Evolutionary conservation across 2,797 vertebrate genomes (phyloP), one percentile per base, ranked within the genome.

Genomic region (Hyperoplus lanceolatus): DNA sequence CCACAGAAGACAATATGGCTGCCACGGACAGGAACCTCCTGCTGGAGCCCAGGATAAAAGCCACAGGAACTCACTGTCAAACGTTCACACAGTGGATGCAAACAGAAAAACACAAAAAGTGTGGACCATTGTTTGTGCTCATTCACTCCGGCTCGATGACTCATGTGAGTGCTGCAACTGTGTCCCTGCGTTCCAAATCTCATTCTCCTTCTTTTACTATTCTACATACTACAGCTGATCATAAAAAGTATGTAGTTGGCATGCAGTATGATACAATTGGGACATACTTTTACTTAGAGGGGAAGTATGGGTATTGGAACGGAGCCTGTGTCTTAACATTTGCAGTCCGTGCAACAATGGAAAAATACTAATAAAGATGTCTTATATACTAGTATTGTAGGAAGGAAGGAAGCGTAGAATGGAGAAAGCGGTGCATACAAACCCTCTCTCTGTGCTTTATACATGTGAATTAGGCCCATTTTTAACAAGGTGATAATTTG

Each of bases 401-500:
- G 38, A 55, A 61, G 59, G 74, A 65, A 73, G 79, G 65, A 74
- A 68, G 58, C 14, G 16, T 15, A 16, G 38, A 62, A 58, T 8
- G 43, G 53, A 64, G 79, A 66, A 39, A 58, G 67, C 29, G 41
- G 48, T 10, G 59, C 10, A 82, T 29, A 29, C 81, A 77, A 73
- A 36, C 71, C 49, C 80, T 80, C 81, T 84, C 70, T 84, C 69
- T 87, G 84, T 85, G 83, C 74, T 51, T 29, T 29, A 29, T 29
- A 21, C 5, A 62, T 49, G 77, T 90, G 88, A 87, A 86, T 87
- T 49, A 72, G 64, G 10, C 45, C 42, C 15, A 29, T 81, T 45
- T 93, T 92, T 92, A 93, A 93, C 64, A 29, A 93, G 90, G 84
- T 90, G 90, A 91, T 93, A 81, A 93, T 93, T 91, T 87, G 80